A percentile compares a stretch with the other conserved stretches of the same genome.
These are phyloP conservation scores for Semaprochilodus insignis DNA, from an alignment of 2,797 vertebrate species.

Conservation along the genomic window DNA sequence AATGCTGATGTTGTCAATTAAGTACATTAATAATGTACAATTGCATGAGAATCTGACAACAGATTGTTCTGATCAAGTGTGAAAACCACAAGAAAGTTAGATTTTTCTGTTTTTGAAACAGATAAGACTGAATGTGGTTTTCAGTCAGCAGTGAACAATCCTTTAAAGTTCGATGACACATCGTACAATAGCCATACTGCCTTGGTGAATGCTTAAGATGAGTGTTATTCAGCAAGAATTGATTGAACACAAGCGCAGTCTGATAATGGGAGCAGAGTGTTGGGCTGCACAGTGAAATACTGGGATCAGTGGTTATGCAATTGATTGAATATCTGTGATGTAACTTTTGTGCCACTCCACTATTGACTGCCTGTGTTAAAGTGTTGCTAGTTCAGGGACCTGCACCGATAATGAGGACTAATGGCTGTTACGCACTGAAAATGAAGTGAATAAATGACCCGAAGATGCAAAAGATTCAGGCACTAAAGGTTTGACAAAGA, in stretches of 20 bases:
- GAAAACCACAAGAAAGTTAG: too few species aligned
- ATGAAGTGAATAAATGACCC: too few species aligned
- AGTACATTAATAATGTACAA: slow-evolving; percentile 5
- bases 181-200: not conserved
- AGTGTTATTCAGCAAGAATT: not conserved
- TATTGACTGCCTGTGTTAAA: slow-evolving; percentile 26
- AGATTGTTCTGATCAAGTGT: too few species aligned
- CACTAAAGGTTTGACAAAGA: too few species aligned
- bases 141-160: slow-evolving; percentile 15
- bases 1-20: not conserved
- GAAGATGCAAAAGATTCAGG: too few species aligned
- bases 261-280: slow-evolving; percentile 55
- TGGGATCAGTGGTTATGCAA: slow-evolving; percentile 66
- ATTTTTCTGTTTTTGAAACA: too few species aligned
- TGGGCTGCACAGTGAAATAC: slow-evolving; percentile 65
- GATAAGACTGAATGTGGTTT: not conserved
- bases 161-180: not conserved
- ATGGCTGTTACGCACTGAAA: not conserved
- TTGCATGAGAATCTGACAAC: not conserved
- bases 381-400: not conserved
- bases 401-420: not conserved
- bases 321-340: slow-evolving; percentile 64
- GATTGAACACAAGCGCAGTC: not conserved
- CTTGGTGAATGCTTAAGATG: not conserved
- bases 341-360: slow-evolving; percentile 58